Evolutionary conservation across 2,888 invertebrate genomes (phyloP).

Genomic region (Nomada hirtipes): DNA sequence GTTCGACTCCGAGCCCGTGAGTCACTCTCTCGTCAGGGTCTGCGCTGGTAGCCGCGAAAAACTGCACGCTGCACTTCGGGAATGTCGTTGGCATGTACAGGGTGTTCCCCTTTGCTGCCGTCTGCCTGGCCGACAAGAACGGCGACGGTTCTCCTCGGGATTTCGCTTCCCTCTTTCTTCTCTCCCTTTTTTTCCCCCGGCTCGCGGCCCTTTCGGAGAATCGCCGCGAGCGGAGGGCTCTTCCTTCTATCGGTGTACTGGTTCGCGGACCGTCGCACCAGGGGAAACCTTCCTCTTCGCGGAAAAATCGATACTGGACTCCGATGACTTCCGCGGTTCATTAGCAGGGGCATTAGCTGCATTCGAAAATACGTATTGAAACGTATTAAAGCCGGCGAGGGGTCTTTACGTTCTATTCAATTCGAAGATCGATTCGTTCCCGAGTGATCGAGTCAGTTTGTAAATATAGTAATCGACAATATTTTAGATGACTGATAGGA

Average conservation of each 20-base stretch:
- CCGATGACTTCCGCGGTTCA: too few relatives aligned
- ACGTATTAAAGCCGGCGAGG: too few relatives aligned
- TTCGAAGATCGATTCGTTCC: too few relatives aligned
- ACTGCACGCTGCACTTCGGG: slow-evolving; percentile 81
- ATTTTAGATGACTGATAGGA: background rate
- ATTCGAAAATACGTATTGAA: too few relatives aligned
- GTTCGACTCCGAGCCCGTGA: slow-evolving; percentile 72
- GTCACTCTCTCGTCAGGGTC: slow-evolving; percentile 76
- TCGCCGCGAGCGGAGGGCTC: slow-evolving; percentile 22
- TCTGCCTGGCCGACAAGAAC: slow-evolving; percentile 74
- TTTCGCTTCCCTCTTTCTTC: slow-evolving; percentile 66
- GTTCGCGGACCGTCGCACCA: slow-evolving; percentile 9
- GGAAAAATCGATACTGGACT: slow-evolving; percentile 10
- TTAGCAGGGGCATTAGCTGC: too few relatives aligned
- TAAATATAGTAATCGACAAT: too few relatives aligned
- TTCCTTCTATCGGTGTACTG: slow-evolving; percentile 40
- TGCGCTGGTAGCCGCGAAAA: slow-evolving; percentile 77
- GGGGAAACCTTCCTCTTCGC: slow-evolving; percentile 16
- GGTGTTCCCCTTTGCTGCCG: slow-evolving; percentile 76
- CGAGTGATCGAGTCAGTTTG: too few relatives aligned
- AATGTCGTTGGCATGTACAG: slow-evolving; percentile 82
- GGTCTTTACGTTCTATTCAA: too few relatives aligned
- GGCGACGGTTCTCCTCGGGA: slow-evolving; percentile 67
- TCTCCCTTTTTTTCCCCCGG: slow-evolving; percentile 34
- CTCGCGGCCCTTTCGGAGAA: slow-evolving; percentile 53